These are phyloP conservation scores for Hemistola chrysoprasaria DNA, from an alignment of 2,888 invertebrate species.

Conservation along the genomic window DNA sequence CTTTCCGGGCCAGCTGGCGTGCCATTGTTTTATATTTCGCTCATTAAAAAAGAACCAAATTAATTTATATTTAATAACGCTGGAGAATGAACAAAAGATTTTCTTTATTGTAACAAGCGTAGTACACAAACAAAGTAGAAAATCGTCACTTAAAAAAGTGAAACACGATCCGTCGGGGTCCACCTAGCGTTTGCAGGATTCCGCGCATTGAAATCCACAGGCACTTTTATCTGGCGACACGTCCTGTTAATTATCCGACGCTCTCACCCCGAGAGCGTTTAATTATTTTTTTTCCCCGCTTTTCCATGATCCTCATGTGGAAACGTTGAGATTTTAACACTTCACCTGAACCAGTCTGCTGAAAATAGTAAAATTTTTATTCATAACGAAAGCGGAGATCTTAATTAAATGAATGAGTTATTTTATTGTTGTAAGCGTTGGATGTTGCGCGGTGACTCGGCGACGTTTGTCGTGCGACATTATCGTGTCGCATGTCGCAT, in stretches of 20 bases:
- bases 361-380: constrained; percentile 68
- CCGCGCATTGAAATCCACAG: constrained; percentile 69
- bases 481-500: constrained; percentile 32
- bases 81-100: constrained; percentile 38
- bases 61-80: constrained; percentile 51
- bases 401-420: constrained; percentile 74
- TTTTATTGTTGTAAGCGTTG: constrained; percentile 48
- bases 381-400: constrained; percentile 57
- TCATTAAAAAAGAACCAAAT: constrained; percentile 44
- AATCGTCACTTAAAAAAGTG: constrained; percentile 66
- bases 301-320: constrained; percentile 73
- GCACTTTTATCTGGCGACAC: constrained; percentile 77
- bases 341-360: constrained; percentile 74
- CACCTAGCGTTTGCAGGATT: constrained; percentile 56
- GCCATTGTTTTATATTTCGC: constrained; percentile 24
- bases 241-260: constrained; percentile 80
- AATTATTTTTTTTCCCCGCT: constrained; percentile 75
- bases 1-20: constrained; percentile 15
- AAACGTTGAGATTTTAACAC: constrained; percentile 80
- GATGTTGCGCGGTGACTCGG: constrained; percentile 14
- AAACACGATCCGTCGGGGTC: constrained; percentile 49
- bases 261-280: constrained; percentile 72
- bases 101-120: constrained; percentile 53
- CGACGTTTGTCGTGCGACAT: constrained; percentile 40
- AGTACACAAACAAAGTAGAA: constrained; percentile 62